These are phyloP conservation scores for Microtus pennsylvanicus DNA, from an alignment of 2,113 vertebrate species.

Conservation along the genomic window DNA sequence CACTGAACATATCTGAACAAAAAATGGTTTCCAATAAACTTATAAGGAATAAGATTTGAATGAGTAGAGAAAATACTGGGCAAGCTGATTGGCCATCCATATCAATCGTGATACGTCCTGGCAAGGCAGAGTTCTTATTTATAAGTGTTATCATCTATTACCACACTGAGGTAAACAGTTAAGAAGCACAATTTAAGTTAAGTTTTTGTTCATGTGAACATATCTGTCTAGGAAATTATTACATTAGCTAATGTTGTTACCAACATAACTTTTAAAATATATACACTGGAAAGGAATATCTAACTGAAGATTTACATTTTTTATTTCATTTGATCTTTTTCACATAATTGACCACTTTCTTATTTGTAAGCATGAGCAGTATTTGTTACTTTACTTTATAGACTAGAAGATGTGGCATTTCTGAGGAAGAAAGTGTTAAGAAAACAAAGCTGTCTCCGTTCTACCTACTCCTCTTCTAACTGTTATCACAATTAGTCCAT, in stretches of 20 bases:
- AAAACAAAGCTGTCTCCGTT: not conserved
- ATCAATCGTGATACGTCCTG: not conserved
- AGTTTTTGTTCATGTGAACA: not conserved
- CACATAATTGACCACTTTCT: not conserved
- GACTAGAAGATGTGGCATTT: not conserved
- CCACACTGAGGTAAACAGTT: not conserved
- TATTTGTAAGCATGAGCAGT: not conserved
- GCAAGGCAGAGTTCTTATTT: constrained; percentile 1
- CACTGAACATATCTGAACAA: constrained; percentile 8
- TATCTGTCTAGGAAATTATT: not conserved
- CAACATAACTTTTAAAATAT: constrained; percentile 1
- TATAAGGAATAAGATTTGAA: not conserved
- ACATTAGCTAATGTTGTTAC: not conserved
- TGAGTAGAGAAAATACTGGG: not conserved
- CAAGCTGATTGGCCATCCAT: not conserved
- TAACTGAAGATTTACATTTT: constrained; percentile 26
- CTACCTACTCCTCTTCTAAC: not conserved
- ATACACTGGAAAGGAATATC: not conserved
- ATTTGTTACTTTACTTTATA: constrained; percentile 19
- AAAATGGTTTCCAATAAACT: not conserved
- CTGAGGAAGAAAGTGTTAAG: not conserved
- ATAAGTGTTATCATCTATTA: not conserved
- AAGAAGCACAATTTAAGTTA: not conserved
- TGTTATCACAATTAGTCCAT: not conserved
- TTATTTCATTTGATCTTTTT: not conserved